Evolutionary conservation across 2,797 vertebrate genomes (phyloP).

Genomic region (Acanthopagrus latus): DNA sequence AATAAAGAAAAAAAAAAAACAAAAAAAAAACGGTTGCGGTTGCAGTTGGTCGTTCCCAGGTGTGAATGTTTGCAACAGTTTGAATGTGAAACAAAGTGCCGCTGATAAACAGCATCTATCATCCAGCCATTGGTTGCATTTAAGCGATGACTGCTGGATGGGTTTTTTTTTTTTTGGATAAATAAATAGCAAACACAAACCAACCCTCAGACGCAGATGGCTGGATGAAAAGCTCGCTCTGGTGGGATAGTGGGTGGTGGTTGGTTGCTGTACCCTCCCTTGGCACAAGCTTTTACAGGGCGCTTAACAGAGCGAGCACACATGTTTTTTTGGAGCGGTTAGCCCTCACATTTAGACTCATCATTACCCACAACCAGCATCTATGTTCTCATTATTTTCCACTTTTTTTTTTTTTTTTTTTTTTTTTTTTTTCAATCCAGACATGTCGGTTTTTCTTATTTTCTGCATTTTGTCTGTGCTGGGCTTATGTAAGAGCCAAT

Average conservation of each 20-base stretch:
- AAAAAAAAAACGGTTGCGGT: not conserved
- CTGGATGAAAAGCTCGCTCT: slow-evolving; percentile 63
- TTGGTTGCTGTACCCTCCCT: slow-evolving; percentile 63
- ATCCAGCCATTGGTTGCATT: slow-evolving; percentile 24
- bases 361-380: slow-evolving; percentile 71
- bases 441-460: slow-evolving; percentile 57
- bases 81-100: slow-evolving; percentile 6
- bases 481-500: slow-evolving; percentile 52
- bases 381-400: slow-evolving; percentile 65
- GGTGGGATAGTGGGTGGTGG: slow-evolving; percentile 61
- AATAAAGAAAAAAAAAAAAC: not conserved
- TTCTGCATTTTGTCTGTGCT: slow-evolving; percentile 54
- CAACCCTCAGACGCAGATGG: slow-evolving; percentile 46
- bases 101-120: slow-evolving; percentile 34
- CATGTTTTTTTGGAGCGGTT: slow-evolving; percentile 71
- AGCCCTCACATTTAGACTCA: slow-evolving; percentile 71
- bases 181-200: slow-evolving; percentile 61
- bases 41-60: slow-evolving; percentile 26
- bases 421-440: slow-evolving; percentile 42
- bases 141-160: slow-evolving; percentile 36
- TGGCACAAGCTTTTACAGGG: slow-evolving; percentile 67
- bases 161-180: slow-evolving; percentile 42
- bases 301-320: slow-evolving; percentile 62
- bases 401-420: too few species aligned
- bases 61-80: slow-evolving; percentile 46